Evolutionary conservation across 2,797 vertebrate genomes (phyloP).

Genomic region (Epinephelus awoara): DNA sequence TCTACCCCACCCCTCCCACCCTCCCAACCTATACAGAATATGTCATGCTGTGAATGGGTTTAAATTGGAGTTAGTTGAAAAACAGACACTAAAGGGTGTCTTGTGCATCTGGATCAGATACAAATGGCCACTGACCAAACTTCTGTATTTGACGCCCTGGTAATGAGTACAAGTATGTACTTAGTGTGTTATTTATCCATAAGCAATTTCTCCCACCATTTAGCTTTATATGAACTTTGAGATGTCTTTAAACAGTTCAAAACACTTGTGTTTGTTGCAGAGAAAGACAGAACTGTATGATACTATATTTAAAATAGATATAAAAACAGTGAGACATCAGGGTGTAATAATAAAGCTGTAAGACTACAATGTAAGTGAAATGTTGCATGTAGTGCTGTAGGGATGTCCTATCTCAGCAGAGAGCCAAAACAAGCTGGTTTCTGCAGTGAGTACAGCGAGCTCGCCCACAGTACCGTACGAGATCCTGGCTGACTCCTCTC

Average conservation of each 20-base stretch:
- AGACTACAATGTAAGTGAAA: neutral
- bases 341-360: neutral
- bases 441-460: conserved; percentile 16
- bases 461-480: conserved; percentile 35
- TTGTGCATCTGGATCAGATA: no score
- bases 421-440: conserved; percentile 9
- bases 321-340: neutral
- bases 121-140: no score
- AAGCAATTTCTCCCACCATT: neutral
- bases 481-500: conserved; percentile 35
- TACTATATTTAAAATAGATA: neutral
- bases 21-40: no score
- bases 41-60: no score
- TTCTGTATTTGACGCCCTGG: neutral
- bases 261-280: neutral
- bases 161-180: no score
- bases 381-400: conserved; percentile 10
- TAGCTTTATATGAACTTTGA: neutral
- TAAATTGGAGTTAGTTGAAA: no score
- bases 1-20: no score
- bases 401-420: conserved; percentile 11
- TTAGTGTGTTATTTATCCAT: neutral
- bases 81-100: no score
- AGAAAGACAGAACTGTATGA: neutral
- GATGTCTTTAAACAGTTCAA: neutral